These are phyloP conservation scores for Oncopodura yosiiana DNA, from an alignment of 1,140 invertebrate species.

Conservation along the genomic window DNA sequence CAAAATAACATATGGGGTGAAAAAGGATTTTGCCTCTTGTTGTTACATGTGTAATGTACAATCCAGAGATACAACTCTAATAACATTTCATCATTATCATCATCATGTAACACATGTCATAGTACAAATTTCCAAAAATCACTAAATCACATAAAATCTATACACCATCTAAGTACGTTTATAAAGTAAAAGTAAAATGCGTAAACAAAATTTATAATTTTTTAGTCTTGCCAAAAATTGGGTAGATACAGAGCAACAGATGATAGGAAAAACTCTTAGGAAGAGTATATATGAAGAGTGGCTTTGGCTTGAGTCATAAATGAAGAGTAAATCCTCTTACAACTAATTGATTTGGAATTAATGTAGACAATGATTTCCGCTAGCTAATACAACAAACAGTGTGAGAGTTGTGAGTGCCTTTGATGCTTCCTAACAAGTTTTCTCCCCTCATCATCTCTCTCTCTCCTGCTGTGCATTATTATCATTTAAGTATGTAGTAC, in stretches of 20 bases:
- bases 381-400: too few relatives aligned
- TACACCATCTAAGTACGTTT: background rate
- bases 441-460: background rate
- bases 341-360: constrained; percentile 27
- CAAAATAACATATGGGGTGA: too few relatives aligned
- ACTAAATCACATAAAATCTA: background rate
- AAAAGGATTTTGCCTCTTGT: too few relatives aligned
- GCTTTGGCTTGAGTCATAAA: constrained; percentile 18
- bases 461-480: background rate
- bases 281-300: too few relatives aligned
- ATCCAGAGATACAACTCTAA: too few relatives aligned
- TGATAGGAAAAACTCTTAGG: too few relatives aligned
- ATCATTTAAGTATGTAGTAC: too few relatives aligned
- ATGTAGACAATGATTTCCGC: constrained; percentile 25
- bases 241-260: background rate
- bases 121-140: too few relatives aligned
- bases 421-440: background rate
- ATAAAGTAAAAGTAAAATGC: background rate
- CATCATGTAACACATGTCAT: too few relatives aligned
- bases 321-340: constrained; percentile 23
- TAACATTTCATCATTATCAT: too few relatives aligned
- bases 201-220: background rate
- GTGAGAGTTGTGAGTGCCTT: too few relatives aligned
- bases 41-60: too few relatives aligned
- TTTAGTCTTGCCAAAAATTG: background rate